Conservation (phyloP, 1,140 invertebrate species). For the Meloidogyne floridensis region DNA sequence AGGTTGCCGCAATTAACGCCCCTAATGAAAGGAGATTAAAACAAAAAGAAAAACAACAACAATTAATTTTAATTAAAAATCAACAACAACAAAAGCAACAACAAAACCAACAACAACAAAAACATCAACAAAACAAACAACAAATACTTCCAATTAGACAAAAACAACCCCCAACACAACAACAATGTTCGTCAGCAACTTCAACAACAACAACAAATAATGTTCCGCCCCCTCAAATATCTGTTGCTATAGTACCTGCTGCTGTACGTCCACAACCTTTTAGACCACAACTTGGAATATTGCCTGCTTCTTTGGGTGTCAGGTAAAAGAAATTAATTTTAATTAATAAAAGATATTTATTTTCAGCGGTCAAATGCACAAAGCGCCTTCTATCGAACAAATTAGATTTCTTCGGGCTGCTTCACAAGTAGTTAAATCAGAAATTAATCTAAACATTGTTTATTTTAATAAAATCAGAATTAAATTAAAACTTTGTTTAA, state of each 20-base stretch:
- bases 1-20: constrained; percentile 65
- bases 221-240: constrained; percentile 19
- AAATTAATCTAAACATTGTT: not conserved
- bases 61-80: constrained; percentile 30
- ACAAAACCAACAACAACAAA: constrained; percentile 36
- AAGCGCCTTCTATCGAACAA: constrained; percentile 41
- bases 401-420: constrained; percentile 32
- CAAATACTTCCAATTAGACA: constrained; percentile 32
- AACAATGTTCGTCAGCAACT: not conserved
- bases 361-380: constrained; percentile 35
- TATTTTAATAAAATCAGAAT: not conserved
- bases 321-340: not conserved
- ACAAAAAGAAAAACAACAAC: constrained; percentile 30
- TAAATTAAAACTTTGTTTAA: too few relatives aligned
- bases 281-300: constrained; percentile 50
- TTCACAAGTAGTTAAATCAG: constrained; percentile 37
- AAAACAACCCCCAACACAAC: not conserved
- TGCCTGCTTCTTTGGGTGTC: constrained; percentile 36
- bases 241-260: not conserved
- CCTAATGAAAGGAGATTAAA: constrained; percentile 30
- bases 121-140: constrained; percentile 32
- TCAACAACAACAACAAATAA: not conserved
- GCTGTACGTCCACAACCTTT: constrained; percentile 52
- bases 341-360: not conserved
- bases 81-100: constrained; percentile 14